phyloP scores from a whole-genome alignment of 2,113 vertebrate species.

The Alosa alosa region DNA sequence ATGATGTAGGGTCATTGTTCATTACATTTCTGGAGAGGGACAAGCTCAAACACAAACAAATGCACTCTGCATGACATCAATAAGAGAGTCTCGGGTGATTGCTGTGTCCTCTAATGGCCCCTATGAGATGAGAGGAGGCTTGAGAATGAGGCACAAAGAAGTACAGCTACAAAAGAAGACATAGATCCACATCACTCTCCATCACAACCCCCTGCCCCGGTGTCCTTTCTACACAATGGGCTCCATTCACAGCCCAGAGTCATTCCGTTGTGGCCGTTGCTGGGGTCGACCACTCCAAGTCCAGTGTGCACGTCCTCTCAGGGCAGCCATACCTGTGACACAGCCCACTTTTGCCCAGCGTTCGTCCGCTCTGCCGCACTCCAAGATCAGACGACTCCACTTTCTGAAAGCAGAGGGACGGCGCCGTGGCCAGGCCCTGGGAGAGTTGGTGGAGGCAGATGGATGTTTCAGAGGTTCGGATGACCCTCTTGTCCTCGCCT shows the following conservation, averaged over 20 bases:
- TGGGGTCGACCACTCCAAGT: neutral
- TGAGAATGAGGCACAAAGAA: neutral
- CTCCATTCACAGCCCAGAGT: neutral
- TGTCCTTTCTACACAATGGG: neutral
- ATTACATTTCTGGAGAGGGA: neutral
- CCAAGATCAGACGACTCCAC: neutral
- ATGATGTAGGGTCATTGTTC: neutral
- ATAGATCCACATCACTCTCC: neutral
- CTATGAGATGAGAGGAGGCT: neutral
- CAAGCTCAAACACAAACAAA: neutral
- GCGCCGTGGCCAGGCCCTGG: neutral
- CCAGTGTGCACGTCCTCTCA: neutral
- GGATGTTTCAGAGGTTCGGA: neutral
- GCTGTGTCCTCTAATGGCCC: neutral
- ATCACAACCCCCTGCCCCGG: neutral
- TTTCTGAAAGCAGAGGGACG: neutral
- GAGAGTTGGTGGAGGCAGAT: neutral
- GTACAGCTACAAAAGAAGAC: neutral
- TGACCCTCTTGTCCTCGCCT: constrained; percentile 13
- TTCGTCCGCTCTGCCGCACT: neutral
- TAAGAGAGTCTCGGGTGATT: constrained; percentile 1
- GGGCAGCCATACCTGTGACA: neutral
- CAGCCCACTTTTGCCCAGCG: neutral
- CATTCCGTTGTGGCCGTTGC: neutral
- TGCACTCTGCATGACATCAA: neutral